phyloP scores from a whole-genome alignment of 2,113 vertebrate genomes.

The Lamprotornis superbus region DNA sequence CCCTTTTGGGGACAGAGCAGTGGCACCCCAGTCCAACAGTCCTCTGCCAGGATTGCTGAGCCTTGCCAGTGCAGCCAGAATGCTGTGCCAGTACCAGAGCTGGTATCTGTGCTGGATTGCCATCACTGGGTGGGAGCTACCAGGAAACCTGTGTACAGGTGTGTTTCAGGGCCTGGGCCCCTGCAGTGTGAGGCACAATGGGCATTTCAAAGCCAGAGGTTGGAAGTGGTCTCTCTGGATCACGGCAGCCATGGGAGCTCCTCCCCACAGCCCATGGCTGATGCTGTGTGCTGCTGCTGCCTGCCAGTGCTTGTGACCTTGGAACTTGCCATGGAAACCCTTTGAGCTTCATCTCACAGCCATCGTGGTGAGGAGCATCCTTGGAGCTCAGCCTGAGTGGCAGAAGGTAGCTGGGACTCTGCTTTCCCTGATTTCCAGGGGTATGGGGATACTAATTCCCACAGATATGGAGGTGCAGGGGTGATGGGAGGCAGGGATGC shows the following conservation, averaged over 20 bases:
- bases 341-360: neutral
- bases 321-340: neutral
- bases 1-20: neutral
- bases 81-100: fast-evolving
- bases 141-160: neutral
- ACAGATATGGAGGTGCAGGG: neutral
- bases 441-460: neutral
- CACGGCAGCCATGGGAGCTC: neutral
- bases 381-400: neutral
- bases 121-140: neutral
- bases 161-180: neutral
- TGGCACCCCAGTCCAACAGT: neutral
- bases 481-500: neutral
- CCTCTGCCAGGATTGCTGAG: neutral
- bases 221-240: neutral
- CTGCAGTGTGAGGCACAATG: neutral
- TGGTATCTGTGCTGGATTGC: neutral
- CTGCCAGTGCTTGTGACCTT: neutral
- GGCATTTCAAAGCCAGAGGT: neutral
- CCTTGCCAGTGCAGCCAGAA: neutral
- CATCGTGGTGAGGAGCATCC: neutral
- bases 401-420: neutral
- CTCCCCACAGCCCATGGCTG: neutral
- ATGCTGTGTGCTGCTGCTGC: neutral
- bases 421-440: neutral